Percentiles rank a stretch among this genome's conserved stretches.
Evolutionary conservation across 2,888 invertebrate species (phyloP).

Genomic region (Eugnorisma glareosa): DNA sequence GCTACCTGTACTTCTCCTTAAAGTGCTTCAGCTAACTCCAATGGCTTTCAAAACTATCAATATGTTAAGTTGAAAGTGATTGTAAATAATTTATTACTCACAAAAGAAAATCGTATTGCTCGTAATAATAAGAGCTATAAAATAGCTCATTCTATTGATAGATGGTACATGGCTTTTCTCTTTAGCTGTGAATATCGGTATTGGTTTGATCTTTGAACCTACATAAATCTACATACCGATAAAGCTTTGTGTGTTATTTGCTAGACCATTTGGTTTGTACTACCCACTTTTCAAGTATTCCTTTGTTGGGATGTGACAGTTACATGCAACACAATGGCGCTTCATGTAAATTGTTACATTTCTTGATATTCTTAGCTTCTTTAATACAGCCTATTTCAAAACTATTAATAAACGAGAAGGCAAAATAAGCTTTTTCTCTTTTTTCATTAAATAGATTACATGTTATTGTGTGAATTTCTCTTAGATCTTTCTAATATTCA

Average conservation of each 20-base stretch:
- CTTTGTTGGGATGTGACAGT: constrained; percentile 13
- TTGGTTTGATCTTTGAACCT: constrained; percentile 49
- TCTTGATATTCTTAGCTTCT: background rate
- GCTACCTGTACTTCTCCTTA: constrained; percentile 53
- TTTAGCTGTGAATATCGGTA: constrained; percentile 25
- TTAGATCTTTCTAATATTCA: background rate
- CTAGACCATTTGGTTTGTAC: constrained; percentile 21
- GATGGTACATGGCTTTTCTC: constrained; percentile 50
- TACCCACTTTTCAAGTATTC: constrained; percentile 7
- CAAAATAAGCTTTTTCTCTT: background rate
- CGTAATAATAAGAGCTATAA: constrained; percentile 52
- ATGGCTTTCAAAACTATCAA: constrained; percentile 65
- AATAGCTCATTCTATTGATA: constrained; percentile 40
- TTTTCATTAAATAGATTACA: background rate
- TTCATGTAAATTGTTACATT: background rate
- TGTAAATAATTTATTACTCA: constrained; percentile 68
- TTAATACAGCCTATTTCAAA: background rate
- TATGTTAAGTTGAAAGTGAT: constrained; percentile 65
- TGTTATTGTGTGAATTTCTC: background rate
- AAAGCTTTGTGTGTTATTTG: constrained; percentile 28
- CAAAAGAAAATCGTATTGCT: constrained; percentile 61
- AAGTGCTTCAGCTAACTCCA: constrained; percentile 55
- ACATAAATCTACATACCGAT: constrained; percentile 20
- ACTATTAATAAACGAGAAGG: background rate
- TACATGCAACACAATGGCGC: constrained; percentile 5